phyloP scores from a whole-genome alignment of 2,797 vertebrate species.

The Tenualosa thibaudeaui region DNA sequence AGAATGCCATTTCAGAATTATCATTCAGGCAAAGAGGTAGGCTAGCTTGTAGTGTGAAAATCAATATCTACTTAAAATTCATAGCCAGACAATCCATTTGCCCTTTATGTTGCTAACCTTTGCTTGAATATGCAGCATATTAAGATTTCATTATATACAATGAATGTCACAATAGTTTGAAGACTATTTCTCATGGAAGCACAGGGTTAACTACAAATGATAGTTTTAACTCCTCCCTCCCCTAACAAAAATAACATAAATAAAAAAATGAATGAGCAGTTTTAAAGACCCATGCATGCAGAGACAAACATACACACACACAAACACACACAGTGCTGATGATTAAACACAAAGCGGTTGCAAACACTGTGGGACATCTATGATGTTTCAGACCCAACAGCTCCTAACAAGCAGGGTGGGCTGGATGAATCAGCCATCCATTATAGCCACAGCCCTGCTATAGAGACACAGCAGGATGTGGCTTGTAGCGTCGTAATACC shows the following conservation, averaged over 20 bases:
- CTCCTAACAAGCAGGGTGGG: constrained; percentile 72
- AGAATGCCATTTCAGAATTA: constrained; percentile 87
- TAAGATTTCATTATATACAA: constrained; percentile 87
- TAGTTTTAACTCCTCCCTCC: constrained; percentile 66
- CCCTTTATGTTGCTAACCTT: constrained; percentile 95
- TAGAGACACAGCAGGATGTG: constrained; percentile 49
- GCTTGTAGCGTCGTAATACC: constrained; percentile 37
- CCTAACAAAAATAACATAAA: constrained; percentile 47
- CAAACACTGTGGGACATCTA: constrained; percentile 67
- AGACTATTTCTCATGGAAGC: constrained; percentile 76
- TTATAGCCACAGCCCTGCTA: constrained; percentile 62
- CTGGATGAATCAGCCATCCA: constrained; percentile 64
- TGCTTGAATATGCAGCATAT: constrained; percentile 86
- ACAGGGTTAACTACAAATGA: constrained; percentile 78
- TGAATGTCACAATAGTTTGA: constrained; percentile 83
- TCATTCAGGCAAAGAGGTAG: constrained; percentile 81
- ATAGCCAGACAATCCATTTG: constrained; percentile 99
- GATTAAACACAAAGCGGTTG: constrained; percentile 68
- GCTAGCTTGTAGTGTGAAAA: constrained; percentile 89
- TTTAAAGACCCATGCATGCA: not conserved
- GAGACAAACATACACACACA: not conserved
- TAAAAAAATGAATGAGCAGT: not conserved
- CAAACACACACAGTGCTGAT: constrained; percentile 33
- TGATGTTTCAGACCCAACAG: constrained; percentile 67
- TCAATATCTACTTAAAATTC: constrained; percentile 99